These are phyloP conservation scores for Ianthella basta DNA, from an alignment of 37 sponge, comb jelly and placozoan species.

Conservation along the genomic window DNA sequence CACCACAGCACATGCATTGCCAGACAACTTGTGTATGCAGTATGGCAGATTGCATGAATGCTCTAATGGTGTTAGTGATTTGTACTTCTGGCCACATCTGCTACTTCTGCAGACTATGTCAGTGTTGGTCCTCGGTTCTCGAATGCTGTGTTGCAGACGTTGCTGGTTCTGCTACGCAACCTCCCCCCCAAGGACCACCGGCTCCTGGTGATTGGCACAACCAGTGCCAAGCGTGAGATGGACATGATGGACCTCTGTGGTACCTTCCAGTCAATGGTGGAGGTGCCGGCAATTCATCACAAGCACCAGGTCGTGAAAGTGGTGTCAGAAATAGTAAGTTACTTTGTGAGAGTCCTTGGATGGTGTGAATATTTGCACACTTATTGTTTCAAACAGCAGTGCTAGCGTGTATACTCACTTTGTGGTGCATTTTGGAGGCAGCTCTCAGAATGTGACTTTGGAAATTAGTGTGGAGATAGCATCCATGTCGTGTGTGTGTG, in stretches of 20 bases:
- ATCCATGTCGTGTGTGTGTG: too few species aligned
- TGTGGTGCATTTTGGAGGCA: too few species aligned
- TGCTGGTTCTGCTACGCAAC: slow-evolving; percentile 74
- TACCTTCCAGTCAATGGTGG: slow-evolving; percentile 17
- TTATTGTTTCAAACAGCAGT: too few species aligned
- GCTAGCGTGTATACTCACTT: too few species aligned
- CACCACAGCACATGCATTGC: neutral
- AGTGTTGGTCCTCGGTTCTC: slow-evolving; percentile 92
- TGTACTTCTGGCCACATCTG: neutral
- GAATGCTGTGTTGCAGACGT: slow-evolving; percentile 82
- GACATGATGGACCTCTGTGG: neutral
- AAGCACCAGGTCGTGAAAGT: slow-evolving; percentile 8
- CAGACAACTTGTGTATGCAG: neutral
- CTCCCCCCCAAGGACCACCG: slow-evolving; percentile 72
- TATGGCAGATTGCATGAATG: neutral
- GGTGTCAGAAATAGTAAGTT: slow-evolving; percentile 21
- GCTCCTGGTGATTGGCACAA: slow-evolving; percentile 87
- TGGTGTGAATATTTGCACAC: too few species aligned
- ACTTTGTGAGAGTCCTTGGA: neutral
- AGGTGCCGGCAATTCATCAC: neutral
- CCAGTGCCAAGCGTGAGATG: slow-evolving; percentile 34
- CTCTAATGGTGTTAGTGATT: neutral
- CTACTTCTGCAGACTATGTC: slow-evolving; percentile 73
- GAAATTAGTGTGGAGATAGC: too few species aligned
- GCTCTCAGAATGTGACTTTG: too few species aligned